Evolutionary conservation across 2,797 vertebrate genomes (phyloP).

Genomic region (Stomatorhinus walkeri): DNA sequence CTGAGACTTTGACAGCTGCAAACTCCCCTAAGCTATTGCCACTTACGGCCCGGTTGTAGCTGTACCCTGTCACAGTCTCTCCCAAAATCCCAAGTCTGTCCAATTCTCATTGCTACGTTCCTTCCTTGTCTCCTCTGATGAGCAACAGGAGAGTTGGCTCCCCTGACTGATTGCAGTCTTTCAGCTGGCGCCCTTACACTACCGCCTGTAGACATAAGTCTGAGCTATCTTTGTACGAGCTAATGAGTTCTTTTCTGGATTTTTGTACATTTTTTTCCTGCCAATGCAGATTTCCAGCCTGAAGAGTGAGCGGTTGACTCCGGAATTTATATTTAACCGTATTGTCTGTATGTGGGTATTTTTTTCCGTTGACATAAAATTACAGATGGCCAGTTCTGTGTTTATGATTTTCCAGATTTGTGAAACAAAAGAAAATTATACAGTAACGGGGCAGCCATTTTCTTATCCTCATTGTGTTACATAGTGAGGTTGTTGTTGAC

Average conservation of each 20-base stretch:
- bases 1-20: slow-evolving; percentile 31
- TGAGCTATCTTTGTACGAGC: neutral
- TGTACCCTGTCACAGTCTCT: slow-evolving; percentile 36
- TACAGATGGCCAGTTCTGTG: neutral
- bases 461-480: neutral
- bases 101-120: slow-evolving; percentile 19
- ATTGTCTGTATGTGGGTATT: neutral
- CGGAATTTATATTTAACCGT: neutral
- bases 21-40: slow-evolving; percentile 36
- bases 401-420: neutral
- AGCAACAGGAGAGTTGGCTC: neutral
- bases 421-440: neutral
- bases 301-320: slow-evolving; percentile 54
- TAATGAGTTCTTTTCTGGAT: slow-evolving; percentile 14
- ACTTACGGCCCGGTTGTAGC: slow-evolving; percentile 29
- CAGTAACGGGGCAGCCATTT: neutral
- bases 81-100: slow-evolving; percentile 36
- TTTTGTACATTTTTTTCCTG: slow-evolving; percentile 34
- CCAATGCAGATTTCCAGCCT: slow-evolving; percentile 33
- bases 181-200: slow-evolving; percentile 26
- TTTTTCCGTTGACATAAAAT: slow-evolving; percentile 10
- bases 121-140: slow-evolving; percentile 17
- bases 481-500: neutral
- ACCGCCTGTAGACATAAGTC: neutral
- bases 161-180: slow-evolving; percentile 28